Evolutionary conservation across 1,140 invertebrate genomes (phyloP), one percentile per base, ranked within the genome.

Genomic region (Carposina sasakii): DNA sequence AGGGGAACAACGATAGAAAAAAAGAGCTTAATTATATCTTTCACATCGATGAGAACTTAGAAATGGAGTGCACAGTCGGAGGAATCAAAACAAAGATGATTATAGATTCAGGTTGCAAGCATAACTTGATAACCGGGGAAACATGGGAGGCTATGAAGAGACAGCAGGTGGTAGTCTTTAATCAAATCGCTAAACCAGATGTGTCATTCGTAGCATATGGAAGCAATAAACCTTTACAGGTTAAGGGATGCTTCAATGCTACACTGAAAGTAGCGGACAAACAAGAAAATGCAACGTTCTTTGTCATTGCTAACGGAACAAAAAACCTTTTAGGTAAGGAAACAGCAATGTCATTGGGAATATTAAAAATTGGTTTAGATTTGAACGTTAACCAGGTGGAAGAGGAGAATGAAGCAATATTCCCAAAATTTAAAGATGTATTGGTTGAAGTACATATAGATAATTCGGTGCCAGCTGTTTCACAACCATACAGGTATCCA

Each of bases 401-500:
- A 33, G 8, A 20, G 10, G 30, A 55, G 12, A n/a, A 30, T n/a
- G 13, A 28, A n/a, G 16, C 41, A 28, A 39, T 12, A 8, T 73
- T 71, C 56, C 67, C 65, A 4, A 68, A 68, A 55, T 47, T 73
- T 48, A 68, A 67, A 65, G 48, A 53, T 58, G 40, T 73, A 48
- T 10, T 41, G 16, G 33, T 81, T 5, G 31, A 63, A 39, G 50
- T 74, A 17, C 37, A 64, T 9, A 62, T 71, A 44, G 53, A 72
- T 52, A 37, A 47, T 39, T 48, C 51, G 15, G 34, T 71, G 1
- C 60, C 45, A 2, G 63, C 67, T 17, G 59, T 75, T 9, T 50
- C 26, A 37, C 67, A 73, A 39, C 67, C 69, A 19, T 69, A 52
- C n/a, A n/a, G n/a, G n/a, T n/a, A n/a, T n/a, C n/a, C n/a, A n/a